Evolutionary conservation across 2,888 invertebrate species (phyloP).

Genomic region (Mesoligia furuncula): DNA sequence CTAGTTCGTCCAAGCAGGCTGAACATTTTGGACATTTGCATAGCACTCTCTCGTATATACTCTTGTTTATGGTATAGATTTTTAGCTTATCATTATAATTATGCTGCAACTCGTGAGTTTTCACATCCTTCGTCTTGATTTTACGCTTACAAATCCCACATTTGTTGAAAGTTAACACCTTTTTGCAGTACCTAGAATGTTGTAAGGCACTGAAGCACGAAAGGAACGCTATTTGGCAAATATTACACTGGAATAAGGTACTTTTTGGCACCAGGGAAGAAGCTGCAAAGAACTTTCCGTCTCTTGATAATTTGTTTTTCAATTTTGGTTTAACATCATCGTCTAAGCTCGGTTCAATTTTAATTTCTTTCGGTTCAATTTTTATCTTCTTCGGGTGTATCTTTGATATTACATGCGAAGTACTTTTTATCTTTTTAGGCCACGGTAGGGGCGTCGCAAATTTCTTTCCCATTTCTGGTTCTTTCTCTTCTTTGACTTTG

Average conservation of each 20-base stretch:
- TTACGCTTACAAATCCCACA: slow-evolving; percentile 70
- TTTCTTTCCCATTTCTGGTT: neutral
- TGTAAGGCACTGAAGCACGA: slow-evolving; percentile 52
- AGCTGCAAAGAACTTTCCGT: slow-evolving; percentile 25
- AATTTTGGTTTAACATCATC: neutral
- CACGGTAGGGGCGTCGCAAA: neutral
- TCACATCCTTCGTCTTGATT: slow-evolving; percentile 63
- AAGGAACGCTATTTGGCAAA: slow-evolving; percentile 69
- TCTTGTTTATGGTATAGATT: slow-evolving; percentile 63
- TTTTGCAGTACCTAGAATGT: slow-evolving; percentile 56
- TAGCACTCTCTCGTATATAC: slow-evolving; percentile 64
- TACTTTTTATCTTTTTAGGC: slow-evolving; percentile 23
- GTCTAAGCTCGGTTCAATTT: slow-evolving; percentile 1
- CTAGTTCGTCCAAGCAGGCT: slow-evolving; percentile 69
- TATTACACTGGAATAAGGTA: slow-evolving; percentile 69
- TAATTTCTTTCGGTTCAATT: neutral
- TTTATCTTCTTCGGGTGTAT: slow-evolving; percentile 9
- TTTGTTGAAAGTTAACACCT: slow-evolving; percentile 4
- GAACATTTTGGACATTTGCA: slow-evolving; percentile 73
- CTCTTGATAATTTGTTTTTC: neutral
- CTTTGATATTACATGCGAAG: slow-evolving; percentile 2
- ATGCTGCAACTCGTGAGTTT: slow-evolving; percentile 73
- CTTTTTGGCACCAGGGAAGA: slow-evolving; percentile 64
- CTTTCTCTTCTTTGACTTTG: neutral
- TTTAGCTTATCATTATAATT: slow-evolving; percentile 65